These are phyloP conservation scores for Pheucticus melanocephalus DNA, from an alignment of 2,113 vertebrate species.

Conservation along the genomic window DNA sequence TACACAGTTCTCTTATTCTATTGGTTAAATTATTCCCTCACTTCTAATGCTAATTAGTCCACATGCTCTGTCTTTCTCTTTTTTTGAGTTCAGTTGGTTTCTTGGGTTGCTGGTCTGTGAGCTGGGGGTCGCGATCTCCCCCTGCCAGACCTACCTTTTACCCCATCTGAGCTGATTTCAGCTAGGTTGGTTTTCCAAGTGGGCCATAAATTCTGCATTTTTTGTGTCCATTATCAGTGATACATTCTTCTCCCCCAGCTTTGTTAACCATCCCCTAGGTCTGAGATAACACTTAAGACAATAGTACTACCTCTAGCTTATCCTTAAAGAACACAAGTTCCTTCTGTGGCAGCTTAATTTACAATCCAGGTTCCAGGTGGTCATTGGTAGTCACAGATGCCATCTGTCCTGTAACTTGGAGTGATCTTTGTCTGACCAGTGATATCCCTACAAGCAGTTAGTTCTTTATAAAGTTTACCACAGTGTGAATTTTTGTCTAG, in stretches of 20 bases:
- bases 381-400: background rate
- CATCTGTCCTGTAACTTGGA: background rate
- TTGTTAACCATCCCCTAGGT: background rate
- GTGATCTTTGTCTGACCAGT: background rate
- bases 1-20: background rate
- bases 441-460: background rate
- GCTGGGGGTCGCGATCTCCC: rapidly evolving
- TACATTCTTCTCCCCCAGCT: background rate
- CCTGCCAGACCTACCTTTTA: background rate
- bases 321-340: background rate
- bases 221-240: background rate
- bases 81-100: background rate
- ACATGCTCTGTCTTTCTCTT: background rate
- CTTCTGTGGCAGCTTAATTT: background rate
- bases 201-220: background rate
- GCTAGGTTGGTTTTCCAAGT: background rate
- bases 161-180: background rate
- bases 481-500: background rate
- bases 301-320: background rate
- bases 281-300: background rate
- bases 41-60: background rate
- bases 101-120: background rate
- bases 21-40: background rate
- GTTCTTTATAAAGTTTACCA: background rate
- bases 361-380: background rate